Conservation (phyloP, 2,888 invertebrate genomes). For the Megaustenia siamemsis region DNA sequence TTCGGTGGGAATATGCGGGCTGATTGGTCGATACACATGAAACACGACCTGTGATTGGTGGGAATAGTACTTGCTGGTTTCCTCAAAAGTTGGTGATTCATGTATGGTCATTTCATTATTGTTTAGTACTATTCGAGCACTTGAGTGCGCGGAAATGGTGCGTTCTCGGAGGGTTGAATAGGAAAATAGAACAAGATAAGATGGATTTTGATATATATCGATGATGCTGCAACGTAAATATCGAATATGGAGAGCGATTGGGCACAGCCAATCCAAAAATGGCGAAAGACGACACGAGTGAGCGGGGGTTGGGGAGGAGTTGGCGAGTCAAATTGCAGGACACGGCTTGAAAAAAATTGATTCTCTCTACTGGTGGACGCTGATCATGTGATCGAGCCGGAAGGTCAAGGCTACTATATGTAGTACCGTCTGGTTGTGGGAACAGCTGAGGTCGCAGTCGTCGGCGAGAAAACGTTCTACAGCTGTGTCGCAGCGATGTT, state of each 20-base stretch:
- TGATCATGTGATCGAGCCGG: background rate
- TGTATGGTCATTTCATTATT: slow-evolving; percentile 1
- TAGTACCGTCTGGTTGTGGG: background rate
- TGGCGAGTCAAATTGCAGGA: background rate
- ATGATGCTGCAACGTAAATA: no score
- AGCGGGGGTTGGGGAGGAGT: background rate
- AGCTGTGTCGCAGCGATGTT: no score
- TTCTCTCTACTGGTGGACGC: background rate
- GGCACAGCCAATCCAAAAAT: background rate
- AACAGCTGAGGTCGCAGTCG: slow-evolving; percentile 14
- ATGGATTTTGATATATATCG: no score
- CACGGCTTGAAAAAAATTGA: slow-evolving; percentile 16
- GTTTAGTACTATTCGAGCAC: background rate
- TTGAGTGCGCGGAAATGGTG: no score
- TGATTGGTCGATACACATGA: slow-evolving; percentile 22
- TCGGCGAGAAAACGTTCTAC: background rate
- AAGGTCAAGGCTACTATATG: slow-evolving; percentile 27
- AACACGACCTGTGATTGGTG: slow-evolving; percentile 6
- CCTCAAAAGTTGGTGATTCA: slow-evolving; percentile 17
- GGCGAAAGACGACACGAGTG: background rate
- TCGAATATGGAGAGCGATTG: background rate
- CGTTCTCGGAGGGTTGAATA: no score
- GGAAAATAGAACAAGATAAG: no score
- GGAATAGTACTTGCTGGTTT: slow-evolving; percentile 12
- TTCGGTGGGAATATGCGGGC: slow-evolving; percentile 7